Percentiles rank a stretch among this genome's conserved stretches.
These are phyloP conservation scores for Gymnothorax reevesii DNA, from an alignment of 2,797 vertebrate species.

Conservation along the genomic window DNA sequence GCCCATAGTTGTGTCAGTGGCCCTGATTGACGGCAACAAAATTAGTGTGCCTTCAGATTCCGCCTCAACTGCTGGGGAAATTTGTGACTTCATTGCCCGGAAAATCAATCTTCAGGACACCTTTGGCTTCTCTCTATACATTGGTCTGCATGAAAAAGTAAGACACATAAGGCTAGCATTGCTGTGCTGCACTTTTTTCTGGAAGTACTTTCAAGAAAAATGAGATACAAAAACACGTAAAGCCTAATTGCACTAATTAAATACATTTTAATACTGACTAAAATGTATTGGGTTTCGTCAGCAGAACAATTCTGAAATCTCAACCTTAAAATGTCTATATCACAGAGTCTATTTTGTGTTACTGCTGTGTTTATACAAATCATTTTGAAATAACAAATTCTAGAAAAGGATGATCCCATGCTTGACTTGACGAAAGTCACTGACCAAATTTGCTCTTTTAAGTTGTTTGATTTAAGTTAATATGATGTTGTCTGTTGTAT, in stretches of 20 bases:
- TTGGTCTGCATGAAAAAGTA: slow-evolving; percentile 92
- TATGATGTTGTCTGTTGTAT: neutral
- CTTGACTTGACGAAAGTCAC: neutral
- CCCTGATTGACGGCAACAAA: slow-evolving; percentile 79
- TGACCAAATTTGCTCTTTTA: neutral
- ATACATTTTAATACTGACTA: neutral
- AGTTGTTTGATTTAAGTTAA: neutral
- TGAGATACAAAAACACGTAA: neutral
- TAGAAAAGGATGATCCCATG: neutral
- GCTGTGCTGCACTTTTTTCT: neutral
- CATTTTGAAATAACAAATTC: neutral
- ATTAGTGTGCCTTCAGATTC: slow-evolving; percentile 85
- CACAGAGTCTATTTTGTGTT: neutral
- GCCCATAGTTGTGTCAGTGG: slow-evolving; percentile 79
- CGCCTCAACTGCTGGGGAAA: slow-evolving; percentile 85
- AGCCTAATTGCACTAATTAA: neutral
- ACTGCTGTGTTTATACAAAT: neutral
- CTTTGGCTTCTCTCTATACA: slow-evolving; percentile 92
- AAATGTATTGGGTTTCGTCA: neutral
- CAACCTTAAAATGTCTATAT: neutral
- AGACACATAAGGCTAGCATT: neutral
- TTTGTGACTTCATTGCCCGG: slow-evolving; percentile 80
- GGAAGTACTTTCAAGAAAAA: neutral
- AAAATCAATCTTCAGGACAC: slow-evolving; percentile 80
- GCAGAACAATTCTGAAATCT: neutral